Percentiles rank a stretch among this genome's conserved stretches.
Evolutionary conservation across 2,888 invertebrate species (phyloP).

Genomic region (Meteorus cinctellus): DNA sequence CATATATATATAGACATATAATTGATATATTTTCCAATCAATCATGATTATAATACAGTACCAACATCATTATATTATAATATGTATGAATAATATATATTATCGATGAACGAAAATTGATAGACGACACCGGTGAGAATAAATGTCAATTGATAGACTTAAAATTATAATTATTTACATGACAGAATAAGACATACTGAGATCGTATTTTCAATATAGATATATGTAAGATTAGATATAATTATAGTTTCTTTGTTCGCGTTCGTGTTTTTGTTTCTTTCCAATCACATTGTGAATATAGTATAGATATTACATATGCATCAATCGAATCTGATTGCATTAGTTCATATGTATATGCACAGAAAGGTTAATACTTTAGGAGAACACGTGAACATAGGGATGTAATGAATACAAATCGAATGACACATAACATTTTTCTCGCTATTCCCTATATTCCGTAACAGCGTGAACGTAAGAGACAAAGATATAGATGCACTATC

Average conservation of each 20-base stretch:
- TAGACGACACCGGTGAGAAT: neutral
- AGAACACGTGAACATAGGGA: too few species aligned
- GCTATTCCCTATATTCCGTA: too few species aligned
- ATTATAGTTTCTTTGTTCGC: neutral
- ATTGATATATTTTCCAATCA: neutral
- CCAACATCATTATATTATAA: neutral
- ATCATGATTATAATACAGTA: neutral
- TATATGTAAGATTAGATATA: neutral
- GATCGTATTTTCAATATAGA: conserved; percentile 2
- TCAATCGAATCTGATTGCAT: neutral
- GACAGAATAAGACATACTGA: neutral
- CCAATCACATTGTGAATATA: neutral
- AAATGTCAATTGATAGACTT: neutral
- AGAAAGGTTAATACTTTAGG: too few species aligned
- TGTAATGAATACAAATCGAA: too few species aligned
- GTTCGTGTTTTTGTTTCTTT: neutral
- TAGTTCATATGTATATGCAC: neutral
- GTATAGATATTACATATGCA: neutral
- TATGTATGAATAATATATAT: neutral
- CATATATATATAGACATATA: neutral
- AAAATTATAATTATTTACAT: neutral
- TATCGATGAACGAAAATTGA: neutral
- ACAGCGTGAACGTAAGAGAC: too few species aligned
- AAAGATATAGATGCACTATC: too few species aligned
- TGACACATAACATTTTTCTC: too few species aligned